Evolutionary conservation across 2,113 vertebrate genomes (phyloP).

Genomic region (Uria aalge): DNA sequence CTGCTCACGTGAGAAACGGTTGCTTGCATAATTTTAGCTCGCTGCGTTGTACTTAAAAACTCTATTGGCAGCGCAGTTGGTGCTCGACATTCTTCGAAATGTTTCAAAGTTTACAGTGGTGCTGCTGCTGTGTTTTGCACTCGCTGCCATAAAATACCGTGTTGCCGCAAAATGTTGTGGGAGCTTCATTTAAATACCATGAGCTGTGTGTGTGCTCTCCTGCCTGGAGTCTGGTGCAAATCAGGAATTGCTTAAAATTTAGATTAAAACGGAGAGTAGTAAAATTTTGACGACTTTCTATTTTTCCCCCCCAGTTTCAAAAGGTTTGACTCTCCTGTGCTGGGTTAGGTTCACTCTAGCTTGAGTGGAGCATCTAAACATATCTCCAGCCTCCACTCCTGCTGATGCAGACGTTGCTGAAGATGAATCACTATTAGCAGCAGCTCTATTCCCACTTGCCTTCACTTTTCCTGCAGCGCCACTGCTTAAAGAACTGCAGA

Average conservation of each 20-base stretch:
- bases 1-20: neutral
- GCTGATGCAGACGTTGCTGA: neutral
- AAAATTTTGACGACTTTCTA: neutral
- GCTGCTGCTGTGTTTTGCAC: conserved; percentile 57
- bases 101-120: conserved; percentile 61
- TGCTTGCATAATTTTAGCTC: conserved; percentile 50
- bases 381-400: neutral
- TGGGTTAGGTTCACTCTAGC: neutral
- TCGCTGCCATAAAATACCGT: conserved; percentile 15
- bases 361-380: neutral
- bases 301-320: neutral
- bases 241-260: neutral
- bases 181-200: conserved; percentile 51
- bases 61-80: neutral
- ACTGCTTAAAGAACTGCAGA: neutral
- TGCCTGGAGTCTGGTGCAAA: neutral
- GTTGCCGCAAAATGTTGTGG: conserved; percentile 52
- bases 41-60: neutral
- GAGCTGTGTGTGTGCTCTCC: neutral
- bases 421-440: neutral
- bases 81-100: conserved; percentile 8
- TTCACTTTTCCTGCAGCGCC: neutral
- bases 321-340: neutral
- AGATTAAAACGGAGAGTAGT: neutral
- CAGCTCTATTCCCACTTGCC: neutral